A percentile compares a stretch with the other conserved stretches of the same genome.
Conservation (phyloP, 2,888 invertebrate genomes). For the Syrphus vitripennis region DNA sequence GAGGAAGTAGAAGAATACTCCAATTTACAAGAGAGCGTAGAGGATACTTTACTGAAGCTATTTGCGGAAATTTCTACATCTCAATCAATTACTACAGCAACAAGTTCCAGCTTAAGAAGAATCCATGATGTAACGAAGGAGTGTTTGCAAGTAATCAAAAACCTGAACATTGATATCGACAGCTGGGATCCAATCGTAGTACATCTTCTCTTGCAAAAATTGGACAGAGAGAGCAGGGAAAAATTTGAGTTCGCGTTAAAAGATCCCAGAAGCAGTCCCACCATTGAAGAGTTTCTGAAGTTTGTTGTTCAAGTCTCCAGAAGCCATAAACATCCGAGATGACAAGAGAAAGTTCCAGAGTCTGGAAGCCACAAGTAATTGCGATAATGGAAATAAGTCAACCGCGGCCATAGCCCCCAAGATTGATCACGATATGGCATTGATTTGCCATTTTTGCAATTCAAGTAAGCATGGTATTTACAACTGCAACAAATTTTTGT, state of each 20-base stretch:
- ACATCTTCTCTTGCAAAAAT: conserved; percentile 14
- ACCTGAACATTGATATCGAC: neutral
- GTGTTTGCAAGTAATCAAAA: neutral
- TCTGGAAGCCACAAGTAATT: neutral
- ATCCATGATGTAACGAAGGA: conserved; percentile 4
- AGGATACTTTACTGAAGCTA: no score
- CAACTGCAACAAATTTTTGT: neutral
- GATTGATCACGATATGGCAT: neutral
- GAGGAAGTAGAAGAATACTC: neutral
- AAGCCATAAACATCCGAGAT: conserved; percentile 22
- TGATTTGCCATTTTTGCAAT: conserved; percentile 15
- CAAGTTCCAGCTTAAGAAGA: neutral
- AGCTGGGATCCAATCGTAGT: neutral
- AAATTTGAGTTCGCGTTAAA: neutral
- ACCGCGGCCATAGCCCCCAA: neutral
- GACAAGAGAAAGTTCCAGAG: neutral
- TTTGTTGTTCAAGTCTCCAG: conserved; percentile 25
- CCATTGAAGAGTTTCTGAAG: conserved; percentile 10
- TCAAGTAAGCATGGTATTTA: conserved; percentile 3
- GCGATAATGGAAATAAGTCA: neutral
- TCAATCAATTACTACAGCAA: neutral
- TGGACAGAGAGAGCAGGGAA: neutral
- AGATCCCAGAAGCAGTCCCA: neutral
- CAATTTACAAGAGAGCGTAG: neutral
- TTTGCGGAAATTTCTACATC: no score